Evolutionary conservation across 2,797 vertebrate genomes (phyloP).

Genomic region (Chelidonichthys spinosus): DNA sequence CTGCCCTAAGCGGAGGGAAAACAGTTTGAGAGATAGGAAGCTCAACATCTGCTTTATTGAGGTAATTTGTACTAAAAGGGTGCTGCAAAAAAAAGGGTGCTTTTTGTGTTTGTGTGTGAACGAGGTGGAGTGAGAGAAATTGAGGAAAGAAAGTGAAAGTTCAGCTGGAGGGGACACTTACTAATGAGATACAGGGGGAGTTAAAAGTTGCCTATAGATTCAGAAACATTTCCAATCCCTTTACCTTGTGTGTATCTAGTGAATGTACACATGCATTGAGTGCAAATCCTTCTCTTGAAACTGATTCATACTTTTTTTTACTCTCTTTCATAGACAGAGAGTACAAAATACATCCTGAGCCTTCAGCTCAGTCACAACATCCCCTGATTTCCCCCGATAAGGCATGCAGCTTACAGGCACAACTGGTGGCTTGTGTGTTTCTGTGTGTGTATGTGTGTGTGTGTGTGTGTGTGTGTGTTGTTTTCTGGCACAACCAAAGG

Average conservation of each 20-base stretch:
- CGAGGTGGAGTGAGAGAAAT: constrained; percentile 34
- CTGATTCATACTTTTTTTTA: no score
- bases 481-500: background rate
- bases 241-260: constrained; percentile 9
- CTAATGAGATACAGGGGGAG: constrained; percentile 47
- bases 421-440: constrained; percentile 18
- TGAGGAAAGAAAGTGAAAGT: constrained; percentile 47
- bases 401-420: constrained; percentile 52
- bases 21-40: constrained; percentile 71
- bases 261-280: constrained; percentile 26
- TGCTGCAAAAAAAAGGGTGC: constrained; percentile 58
- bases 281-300: constrained; percentile 11
- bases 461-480: constrained; percentile 26
- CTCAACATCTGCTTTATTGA: constrained; percentile 79
- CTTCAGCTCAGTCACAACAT: constrained; percentile 53
- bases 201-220: constrained; percentile 10
- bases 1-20: constrained; percentile 67
- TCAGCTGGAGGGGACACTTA: constrained; percentile 52
- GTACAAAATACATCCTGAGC: constrained; percentile 38
- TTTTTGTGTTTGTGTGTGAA: constrained; percentile 27
- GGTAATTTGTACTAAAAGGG: constrained; percentile 78
- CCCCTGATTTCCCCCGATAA: constrained; percentile 73
- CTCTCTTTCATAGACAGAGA: no score
- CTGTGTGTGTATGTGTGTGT: background rate
- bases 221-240: constrained; percentile 22